Evolutionary conservation across 2,888 invertebrate species (phyloP), one percentile per base, ranked within the genome.

Genomic region (Ferdinandea cuprea): DNA sequence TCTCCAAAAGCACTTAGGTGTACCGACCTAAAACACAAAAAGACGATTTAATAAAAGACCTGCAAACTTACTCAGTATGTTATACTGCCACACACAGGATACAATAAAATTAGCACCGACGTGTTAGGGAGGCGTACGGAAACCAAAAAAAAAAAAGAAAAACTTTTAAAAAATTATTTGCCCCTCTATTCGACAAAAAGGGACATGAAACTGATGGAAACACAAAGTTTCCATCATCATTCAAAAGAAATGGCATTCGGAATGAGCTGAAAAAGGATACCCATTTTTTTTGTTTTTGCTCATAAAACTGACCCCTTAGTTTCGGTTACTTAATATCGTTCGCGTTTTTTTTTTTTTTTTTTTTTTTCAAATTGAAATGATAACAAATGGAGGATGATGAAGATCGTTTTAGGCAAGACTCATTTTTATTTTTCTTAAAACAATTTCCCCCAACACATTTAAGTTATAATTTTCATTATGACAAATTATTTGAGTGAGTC

Each of bases 381-480:
- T 3, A 2, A 56, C 68, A 68, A 56, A 68, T 56, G 56, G 25
- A 37, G 42, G 54, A 42, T 54, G 68, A 68, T 56, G 32, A n/a
- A 56, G 52, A 56, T 46, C 37, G 44, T 44, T 46, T 56, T 35
- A 44, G 40, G 44, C 15, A 35, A 32, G n/a, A 44, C 32, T 68
- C 25, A 54, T 44, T 68, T 68, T 54, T 68, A 52, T 68, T 35
- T 46, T 68, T 28, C 54, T 21, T 72, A 44, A 72, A 72, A 37
- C 35, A 61, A 61, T 72, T 61, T 61, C 32, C 35, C 32, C 35
- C 61, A 2, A 30, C 65, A 46, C 58, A 69, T 59, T 71, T 50
- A 30, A 59, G 59, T n/a, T n/a, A 71, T 71, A 71, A 71, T 71
- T 56, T 56, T 68, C 68, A 68, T 68, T 71, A 71, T 71, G 69